Conservation (phyloP, 2,797 vertebrate species). For the Hydrophis major region DNA sequence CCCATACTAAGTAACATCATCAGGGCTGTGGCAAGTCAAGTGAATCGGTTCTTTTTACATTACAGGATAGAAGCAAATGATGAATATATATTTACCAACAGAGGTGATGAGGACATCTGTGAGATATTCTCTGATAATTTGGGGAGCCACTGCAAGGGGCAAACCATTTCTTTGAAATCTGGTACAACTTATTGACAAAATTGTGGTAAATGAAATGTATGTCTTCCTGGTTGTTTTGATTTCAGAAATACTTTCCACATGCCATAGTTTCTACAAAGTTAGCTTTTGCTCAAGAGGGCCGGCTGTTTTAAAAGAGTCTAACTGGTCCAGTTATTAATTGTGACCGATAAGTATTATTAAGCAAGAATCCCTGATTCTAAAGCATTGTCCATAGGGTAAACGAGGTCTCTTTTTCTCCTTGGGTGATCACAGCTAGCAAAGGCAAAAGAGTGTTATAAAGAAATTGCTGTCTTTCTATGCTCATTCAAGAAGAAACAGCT, state of each 20-base stretch:
- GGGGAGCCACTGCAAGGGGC: background rate
- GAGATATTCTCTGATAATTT: background rate
- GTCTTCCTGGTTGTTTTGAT: background rate
- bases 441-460: conserved; percentile 46
- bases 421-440: conserved; percentile 13
- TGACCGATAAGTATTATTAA: conserved; percentile 5
- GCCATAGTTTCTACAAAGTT: background rate
- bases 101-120: background rate
- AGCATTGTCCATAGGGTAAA: background rate
- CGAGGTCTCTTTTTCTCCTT: background rate
- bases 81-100: background rate
- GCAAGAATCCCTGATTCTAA: background rate
- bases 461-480: conserved; percentile 45
- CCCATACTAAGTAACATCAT: no score
- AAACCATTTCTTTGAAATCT: background rate
- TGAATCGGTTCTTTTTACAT: no score
- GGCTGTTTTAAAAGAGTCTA: background rate
- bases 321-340: background rate
- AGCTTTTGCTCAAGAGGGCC: background rate
- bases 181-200: background rate
- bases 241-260: background rate
- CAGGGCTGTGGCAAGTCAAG: no score
- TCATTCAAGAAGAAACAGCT: conserved; percentile 41
- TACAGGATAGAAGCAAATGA: no score
- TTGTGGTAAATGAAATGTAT: background rate